These are phyloP conservation scores for Columbina picui DNA, from an alignment of 2,113 vertebrate genomes.

Conservation along the genomic window DNA sequence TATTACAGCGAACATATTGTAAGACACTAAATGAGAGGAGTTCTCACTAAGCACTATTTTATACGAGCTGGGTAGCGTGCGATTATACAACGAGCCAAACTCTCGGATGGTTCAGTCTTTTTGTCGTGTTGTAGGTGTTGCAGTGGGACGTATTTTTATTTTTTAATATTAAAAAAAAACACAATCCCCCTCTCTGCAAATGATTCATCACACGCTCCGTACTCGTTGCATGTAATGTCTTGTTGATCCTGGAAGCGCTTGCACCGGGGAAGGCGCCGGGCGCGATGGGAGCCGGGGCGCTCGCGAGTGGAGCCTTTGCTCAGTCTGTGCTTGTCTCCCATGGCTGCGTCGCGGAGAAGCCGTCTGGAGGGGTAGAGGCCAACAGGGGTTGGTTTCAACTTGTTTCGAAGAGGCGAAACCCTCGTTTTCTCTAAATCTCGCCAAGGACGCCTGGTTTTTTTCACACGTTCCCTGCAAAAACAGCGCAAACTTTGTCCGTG, in stretches of 20 bases:
- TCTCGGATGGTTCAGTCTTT: not conserved
- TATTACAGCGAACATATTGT: not conserved
- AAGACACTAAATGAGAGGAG: not conserved
- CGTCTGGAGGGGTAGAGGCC: not conserved
- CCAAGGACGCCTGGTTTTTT: not conserved
- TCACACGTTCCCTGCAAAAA: not conserved
- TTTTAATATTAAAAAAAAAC: not conserved
- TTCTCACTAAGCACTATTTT: not conserved
- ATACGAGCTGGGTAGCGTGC: fast-evolving
- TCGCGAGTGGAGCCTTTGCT: not conserved
- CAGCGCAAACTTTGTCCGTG: fast-evolving
- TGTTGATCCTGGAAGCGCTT: conserved; percentile 12
- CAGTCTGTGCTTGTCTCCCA: conserved; percentile 27
- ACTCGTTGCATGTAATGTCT: not conserved
- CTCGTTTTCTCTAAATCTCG: not conserved
- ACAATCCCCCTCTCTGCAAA: not conserved
- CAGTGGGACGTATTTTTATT: not conserved
- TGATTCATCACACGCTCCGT: conserved; percentile 29
- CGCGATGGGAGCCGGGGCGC: not conserved
- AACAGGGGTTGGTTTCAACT: conserved; percentile 3
- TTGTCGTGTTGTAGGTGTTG: conserved; percentile 37
- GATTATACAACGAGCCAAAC: fast-evolving
- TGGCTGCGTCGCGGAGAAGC: not conserved
- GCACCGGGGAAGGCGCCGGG: conserved; percentile 8
- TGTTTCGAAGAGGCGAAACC: not conserved